Evolutionary conservation across 2,113 vertebrate species (phyloP), one percentile per base, ranked within the genome.

Genomic region (Thunnus maccoyii): DNA sequence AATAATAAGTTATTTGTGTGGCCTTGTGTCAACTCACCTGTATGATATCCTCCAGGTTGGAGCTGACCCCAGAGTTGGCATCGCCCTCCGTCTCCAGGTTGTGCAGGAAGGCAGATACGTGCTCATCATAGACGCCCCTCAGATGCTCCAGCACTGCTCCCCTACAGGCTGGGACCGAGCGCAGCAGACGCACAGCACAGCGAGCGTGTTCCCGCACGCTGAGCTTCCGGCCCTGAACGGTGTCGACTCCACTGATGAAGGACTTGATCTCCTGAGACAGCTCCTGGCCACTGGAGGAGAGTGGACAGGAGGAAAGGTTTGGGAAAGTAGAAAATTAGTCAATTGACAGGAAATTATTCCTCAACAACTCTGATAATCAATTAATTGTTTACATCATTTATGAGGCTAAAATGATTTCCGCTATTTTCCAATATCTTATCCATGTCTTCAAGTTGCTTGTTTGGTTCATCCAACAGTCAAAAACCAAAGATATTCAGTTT

Each of bases 231-330:
- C 97, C 97, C 48, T 97, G 94, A 2, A 93, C 81, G 0, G 95
- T 95, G 83, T 98, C 97, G 0, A 96, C 74, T 0, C 97, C 97
- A 0, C 95, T 98, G 73, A 98, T 96, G 82, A 99, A 98, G 3
- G 97, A 96, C 85, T 98, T 98, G 75, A 98, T 96, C 91, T 98
- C 97, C 90, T 96, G 96, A 4, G 96, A 95, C 41, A 98, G 94
- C 82, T 98, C 97, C 94, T 98, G 97, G 12, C 96, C 88, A 67
- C 95, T 98, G 27, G 36, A 85, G 76, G 32, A 58, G 0, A 10
- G 5, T 16, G 36, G 69, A 60, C 13, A n/a, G 2, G 7, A 52
- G 17, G 6, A 54, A 5, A 54, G 61, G 20, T 14, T n/a, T 10
- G 44, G 20, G 15, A 48, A 30, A 16, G 5, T 15, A 20, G 13